Evolutionary conservation across 92 coral and sea anemone genomes (phyloP), one percentile per base, ranked within the genome.

Genomic region (Virgularia gustaviana): DNA sequence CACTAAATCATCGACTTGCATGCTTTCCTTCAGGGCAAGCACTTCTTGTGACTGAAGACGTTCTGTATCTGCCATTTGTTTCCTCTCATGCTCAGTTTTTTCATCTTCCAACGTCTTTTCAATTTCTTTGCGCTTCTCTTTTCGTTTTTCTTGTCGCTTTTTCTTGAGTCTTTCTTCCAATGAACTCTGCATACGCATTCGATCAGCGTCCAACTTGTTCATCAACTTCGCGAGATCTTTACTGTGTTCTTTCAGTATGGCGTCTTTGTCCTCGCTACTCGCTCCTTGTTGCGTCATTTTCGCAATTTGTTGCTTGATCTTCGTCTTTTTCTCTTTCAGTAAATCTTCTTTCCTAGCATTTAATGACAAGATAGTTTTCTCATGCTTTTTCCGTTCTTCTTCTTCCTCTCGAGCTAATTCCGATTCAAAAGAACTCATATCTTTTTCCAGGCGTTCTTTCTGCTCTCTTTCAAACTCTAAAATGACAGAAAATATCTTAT

Each of bases 101-200:
- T 92, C 96, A 39, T 92, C 92, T 60, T 84, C 89, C 70, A 80
- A 49, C 31, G 70, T 76, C 32, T 53, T 78, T 2, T 85, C 67
- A 34, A 92, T 27, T 70, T 92, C 98, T 13, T 82, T 77, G 24
- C 86, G 25, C 73, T 92, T 92, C 8, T 82, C 87, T 49, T 83
- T 78, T 31, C 89, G 83, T 72, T 92, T 89, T 11, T 89, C 94
- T 12, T 89, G 90, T 35, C 98, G 81, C 68, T 85, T 86, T 68
- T 87, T 89, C 76, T 83, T 89, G 64, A 92, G 39, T 36, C 98
- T 73, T 61, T 92, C 98, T 71, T 92, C 98, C 23, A 92, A 81
- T 24, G 98, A 92, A 51, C 98, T 92, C 85, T 92, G 98, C 98
- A 92, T 92, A 5, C 98, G 75, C 98, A 92, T 92, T 78, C 96